Percentiles rank a stretch among this genome's conserved stretches.
These are phyloP conservation scores for Iselma pallidipennis DNA, from an alignment of 2,888 invertebrate genomes.

Conservation along the genomic window DNA sequence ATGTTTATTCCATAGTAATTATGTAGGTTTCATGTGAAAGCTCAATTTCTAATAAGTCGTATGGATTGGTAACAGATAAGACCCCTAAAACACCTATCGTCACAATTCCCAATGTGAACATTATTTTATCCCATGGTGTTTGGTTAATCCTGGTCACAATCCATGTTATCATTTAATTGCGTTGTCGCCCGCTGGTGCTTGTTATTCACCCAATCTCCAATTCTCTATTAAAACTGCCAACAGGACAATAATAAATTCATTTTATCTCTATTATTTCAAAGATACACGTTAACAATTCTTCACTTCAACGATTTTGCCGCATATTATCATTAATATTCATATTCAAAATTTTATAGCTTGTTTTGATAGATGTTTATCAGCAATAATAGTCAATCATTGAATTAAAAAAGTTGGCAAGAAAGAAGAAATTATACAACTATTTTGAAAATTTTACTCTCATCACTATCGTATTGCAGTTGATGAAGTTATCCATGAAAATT, in stretches of 20 bases:
- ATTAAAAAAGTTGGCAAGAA: too few species aligned
- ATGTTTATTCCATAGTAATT: too few species aligned
- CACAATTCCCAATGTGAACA: conserved; percentile 16
- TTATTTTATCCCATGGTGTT: conserved; percentile 20
- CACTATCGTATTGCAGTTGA: background rate
- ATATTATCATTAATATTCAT: too few species aligned
- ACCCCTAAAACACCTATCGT: conserved; percentile 12
- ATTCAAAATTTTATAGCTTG: too few species aligned
- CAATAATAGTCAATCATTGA: too few species aligned
- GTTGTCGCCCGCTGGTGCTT: conserved; percentile 22
- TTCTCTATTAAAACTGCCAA: background rate
- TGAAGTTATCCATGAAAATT: background rate
- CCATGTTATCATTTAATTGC: conserved; percentile 29
- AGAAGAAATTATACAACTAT: too few species aligned
- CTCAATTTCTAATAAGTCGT: background rate
- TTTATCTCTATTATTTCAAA: background rate
- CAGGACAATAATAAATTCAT: background rate
- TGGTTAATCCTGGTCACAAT: conserved; percentile 22
- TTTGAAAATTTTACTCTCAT: background rate
- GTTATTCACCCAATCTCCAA: conserved; percentile 9
- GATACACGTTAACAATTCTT: too few species aligned
- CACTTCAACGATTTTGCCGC: too few species aligned
- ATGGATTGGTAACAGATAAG: conserved; percentile 11
- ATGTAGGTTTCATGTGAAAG: too few species aligned
- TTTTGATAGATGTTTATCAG: too few species aligned